These are phyloP conservation scores for Regulus satrapa DNA, from an alignment of 2,113 vertebrate species.

Conservation along the genomic window DNA sequence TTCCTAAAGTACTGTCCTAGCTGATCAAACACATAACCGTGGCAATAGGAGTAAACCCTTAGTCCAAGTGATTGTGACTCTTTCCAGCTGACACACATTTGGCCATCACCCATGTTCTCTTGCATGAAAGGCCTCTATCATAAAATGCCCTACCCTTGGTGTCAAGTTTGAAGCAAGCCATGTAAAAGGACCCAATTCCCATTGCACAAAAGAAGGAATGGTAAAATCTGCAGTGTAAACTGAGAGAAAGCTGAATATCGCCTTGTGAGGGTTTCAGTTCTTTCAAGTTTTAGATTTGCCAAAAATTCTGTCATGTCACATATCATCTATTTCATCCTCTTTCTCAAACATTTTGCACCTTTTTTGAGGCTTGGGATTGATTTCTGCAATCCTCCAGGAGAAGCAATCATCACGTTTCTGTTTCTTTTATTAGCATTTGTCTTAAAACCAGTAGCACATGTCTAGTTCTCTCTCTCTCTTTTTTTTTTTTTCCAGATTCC, in stretches of 20 bases:
- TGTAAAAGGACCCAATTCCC: background rate
- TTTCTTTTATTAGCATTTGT: conserved; percentile 62
- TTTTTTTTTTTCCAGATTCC: background rate
- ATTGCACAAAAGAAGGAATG: background rate
- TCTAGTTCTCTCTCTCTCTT: background rate
- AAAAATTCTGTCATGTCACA: conserved; percentile 22
- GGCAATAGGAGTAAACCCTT: background rate
- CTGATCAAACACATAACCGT: background rate
- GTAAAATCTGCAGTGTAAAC: background rate
- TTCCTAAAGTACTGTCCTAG: background rate
- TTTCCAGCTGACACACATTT: background rate
- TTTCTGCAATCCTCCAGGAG: conserved; percentile 23
- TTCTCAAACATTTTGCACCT: conserved; percentile 13
- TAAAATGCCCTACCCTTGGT: background rate
- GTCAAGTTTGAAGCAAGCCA: background rate
- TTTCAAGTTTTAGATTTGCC: background rate
- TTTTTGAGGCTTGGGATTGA: conserved; percentile 18
- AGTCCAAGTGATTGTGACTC: background rate
- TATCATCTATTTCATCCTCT: background rate
- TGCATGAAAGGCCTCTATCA: background rate
- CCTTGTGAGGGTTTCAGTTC: background rate
- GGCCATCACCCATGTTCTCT: background rate
- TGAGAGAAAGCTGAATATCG: background rate
- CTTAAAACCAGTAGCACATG: conserved; percentile 36
- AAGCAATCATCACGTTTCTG: conserved; percentile 23